Conservation (phyloP, 2,797 vertebrate genomes). For the Parauchenoglanis punctatus region DNA sequence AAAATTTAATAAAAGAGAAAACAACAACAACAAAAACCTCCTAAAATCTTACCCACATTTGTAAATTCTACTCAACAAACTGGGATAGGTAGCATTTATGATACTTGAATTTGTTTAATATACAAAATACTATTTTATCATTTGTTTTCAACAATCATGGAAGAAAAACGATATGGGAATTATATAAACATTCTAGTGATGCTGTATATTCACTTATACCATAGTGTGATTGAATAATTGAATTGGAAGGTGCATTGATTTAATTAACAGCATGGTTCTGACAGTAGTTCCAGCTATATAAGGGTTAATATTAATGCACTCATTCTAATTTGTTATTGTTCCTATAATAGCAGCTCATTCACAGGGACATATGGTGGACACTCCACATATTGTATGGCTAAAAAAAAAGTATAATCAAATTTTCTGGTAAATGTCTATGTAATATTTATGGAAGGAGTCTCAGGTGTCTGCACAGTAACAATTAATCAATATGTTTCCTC, state of each 20-base stretch:
- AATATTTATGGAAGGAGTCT: not conserved
- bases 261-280: not conserved
- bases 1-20: not conserved
- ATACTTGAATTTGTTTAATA: not conserved
- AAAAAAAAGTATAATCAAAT: not conserved
- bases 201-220: not conserved
- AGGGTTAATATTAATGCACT: not conserved
- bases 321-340: not conserved
- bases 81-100: not conserved
- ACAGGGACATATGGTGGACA: not conserved
- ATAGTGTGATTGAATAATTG: conserved; percentile 4
- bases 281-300: not conserved
- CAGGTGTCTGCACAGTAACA: not conserved
- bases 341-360: not conserved
- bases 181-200: not conserved
- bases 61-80: not conserved
- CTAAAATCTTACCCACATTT: not conserved
- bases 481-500: not conserved
- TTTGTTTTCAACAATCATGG: not conserved
- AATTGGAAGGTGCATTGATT: not conserved
- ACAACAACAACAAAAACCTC: not conserved
- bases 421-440: not conserved
- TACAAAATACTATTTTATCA: not conserved
- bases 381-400: not conserved
- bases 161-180: not conserved